Percentiles rank a stretch among this genome's conserved stretches.
Conservation (phyloP, 2,797 vertebrate genomes). For the Siniperca scherzeri region DNA sequence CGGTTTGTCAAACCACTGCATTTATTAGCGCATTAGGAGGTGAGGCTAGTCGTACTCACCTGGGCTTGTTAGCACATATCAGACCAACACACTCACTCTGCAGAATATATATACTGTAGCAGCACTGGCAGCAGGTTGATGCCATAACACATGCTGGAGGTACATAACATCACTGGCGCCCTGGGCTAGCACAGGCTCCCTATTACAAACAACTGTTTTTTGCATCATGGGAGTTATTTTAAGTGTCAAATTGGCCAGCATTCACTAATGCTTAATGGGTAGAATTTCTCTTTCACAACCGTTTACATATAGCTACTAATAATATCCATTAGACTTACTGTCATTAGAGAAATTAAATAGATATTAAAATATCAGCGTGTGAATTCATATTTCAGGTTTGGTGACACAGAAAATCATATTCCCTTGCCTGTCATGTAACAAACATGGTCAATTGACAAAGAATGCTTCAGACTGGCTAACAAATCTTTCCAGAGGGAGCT, state of each 20-base stretch:
- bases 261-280: conserved; percentile 7
- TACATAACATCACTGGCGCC: conserved; percentile 32
- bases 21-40: conserved; percentile 90
- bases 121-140: conserved; percentile 59
- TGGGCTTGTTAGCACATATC: conserved; percentile 90
- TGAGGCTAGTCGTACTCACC: conserved; percentile 83
- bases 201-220: conserved; percentile 32
- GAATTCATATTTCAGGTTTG: not conserved
- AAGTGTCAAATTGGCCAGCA: conserved; percentile 3
- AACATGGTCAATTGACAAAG: conserved; percentile 5
- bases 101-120: conserved; percentile 64
- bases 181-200: conserved; percentile 23
- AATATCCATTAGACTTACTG: not conserved
- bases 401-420: conserved; percentile 5
- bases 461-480: conserved; percentile 52
- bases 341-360: not conserved
- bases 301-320: not conserved
- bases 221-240: conserved; percentile 11
- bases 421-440: conserved; percentile 16
- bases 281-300: not conserved
- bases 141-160: conserved; percentile 49
- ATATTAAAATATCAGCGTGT: conserved; percentile 5
- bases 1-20: conserved; percentile 92
- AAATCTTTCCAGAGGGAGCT: conserved; percentile 48
- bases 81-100: conserved; percentile 58